Evolutionary conservation across 2,113 vertebrate genomes (phyloP).

Genomic region (Chaenogobius annularis): DNA sequence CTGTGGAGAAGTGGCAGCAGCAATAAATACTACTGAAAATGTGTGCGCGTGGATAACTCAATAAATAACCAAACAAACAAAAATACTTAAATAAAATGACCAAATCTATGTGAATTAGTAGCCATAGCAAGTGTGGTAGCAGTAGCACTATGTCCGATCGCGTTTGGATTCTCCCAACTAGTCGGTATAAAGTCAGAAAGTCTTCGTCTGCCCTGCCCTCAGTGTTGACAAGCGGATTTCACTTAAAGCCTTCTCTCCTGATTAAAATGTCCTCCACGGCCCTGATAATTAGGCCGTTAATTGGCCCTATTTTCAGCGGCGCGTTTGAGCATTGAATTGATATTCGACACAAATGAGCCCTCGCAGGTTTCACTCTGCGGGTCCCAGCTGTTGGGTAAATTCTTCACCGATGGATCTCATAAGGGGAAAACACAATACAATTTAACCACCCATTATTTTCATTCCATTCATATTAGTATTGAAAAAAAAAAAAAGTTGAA

Average conservation of each 20-base stretch:
- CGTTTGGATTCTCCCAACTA: slow-evolving; percentile 47
- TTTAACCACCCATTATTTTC: slow-evolving; percentile 33
- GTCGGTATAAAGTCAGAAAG: slow-evolving; percentile 38
- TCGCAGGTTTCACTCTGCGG: slow-evolving; percentile 61
- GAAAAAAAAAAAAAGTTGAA: neutral
- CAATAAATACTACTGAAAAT: no score
- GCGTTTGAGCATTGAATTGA: slow-evolving; percentile 72
- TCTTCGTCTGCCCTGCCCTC: slow-evolving; percentile 19
- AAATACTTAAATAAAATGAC: no score
- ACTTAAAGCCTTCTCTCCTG: slow-evolving; percentile 58
- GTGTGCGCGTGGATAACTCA: no score
- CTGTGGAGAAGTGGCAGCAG: no score
- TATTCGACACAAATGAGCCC: slow-evolving; percentile 74
- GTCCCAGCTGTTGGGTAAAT: slow-evolving; percentile 70
- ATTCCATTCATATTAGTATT: slow-evolving; percentile 13
- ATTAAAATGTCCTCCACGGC: slow-evolving; percentile 70
- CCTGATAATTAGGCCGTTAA: slow-evolving; percentile 74
- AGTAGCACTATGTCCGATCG: neutral
- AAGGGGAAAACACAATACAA: slow-evolving; percentile 49
- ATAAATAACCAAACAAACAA: no score
- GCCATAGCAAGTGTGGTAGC: no score
- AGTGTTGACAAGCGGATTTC: slow-evolving; percentile 50
- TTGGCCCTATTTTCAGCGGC: slow-evolving; percentile 67
- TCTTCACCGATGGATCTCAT: slow-evolving; percentile 37
- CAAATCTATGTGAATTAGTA: no score